phyloP scores from a whole-genome alignment of 2,888 invertebrate species.

The Polydrusus pterygomalis region DNA sequence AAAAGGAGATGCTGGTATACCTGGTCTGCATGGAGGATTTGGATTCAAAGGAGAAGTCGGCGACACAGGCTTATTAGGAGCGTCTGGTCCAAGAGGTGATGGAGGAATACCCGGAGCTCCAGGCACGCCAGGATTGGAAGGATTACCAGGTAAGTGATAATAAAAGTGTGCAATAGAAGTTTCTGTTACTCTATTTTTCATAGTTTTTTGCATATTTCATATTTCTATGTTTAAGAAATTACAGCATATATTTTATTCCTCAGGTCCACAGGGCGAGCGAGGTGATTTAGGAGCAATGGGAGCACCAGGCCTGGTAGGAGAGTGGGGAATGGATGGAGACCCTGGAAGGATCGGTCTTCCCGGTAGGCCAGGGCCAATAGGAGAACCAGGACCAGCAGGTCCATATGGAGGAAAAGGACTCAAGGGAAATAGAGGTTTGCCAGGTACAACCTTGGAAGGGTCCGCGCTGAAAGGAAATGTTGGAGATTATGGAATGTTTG shows the following conservation, averaged over 20 bases:
- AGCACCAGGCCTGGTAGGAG: conserved; percentile 75
- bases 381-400: conserved; percentile 74
- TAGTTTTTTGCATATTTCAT: neutral
- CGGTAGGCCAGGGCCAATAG: conserved; percentile 76
- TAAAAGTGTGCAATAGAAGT: neutral
- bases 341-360: conserved; percentile 77
- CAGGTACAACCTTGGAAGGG: conserved; percentile 68
- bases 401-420: conserved; percentile 73
- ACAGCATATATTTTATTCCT: neutral
- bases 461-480: conserved; percentile 73
- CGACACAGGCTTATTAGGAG: conserved; percentile 71
- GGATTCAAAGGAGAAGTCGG: conserved; percentile 70
- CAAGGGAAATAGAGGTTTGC: conserved; percentile 74
- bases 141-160: conserved; percentile 36
- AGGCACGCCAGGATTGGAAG: conserved; percentile 37
- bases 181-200: neutral
- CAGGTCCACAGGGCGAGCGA: conserved; percentile 74
- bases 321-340: conserved; percentile 85
- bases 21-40: conserved; percentile 77
- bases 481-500: conserved; percentile 75
- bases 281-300: conserved; percentile 71
- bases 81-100: conserved; percentile 70
- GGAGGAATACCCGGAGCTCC: conserved; percentile 74
- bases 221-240: no score
- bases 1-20: conserved; percentile 77